phyloP scores from a whole-genome alignment of 2,113 vertebrate species.

The Lipotes vexillifer region DNA sequence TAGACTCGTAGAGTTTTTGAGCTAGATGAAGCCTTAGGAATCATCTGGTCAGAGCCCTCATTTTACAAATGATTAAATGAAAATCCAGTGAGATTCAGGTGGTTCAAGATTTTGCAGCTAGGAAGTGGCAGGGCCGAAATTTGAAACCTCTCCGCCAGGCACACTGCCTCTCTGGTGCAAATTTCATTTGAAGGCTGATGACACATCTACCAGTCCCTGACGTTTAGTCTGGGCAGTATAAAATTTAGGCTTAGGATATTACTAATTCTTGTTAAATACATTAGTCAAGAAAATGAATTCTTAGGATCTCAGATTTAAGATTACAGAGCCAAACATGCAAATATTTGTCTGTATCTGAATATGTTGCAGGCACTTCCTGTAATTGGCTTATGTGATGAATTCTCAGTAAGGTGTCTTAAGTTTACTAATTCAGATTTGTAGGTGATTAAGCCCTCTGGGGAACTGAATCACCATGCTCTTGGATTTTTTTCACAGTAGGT shows the following conservation, averaged over 20 bases:
- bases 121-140: background rate
- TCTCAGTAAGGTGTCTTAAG: background rate
- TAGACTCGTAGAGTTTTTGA: background rate
- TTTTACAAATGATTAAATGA: conserved; percentile 12
- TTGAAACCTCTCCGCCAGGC: background rate
- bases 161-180: background rate
- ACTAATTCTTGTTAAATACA: conserved; percentile 2
- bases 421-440: background rate
- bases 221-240: background rate
- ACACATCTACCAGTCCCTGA: background rate
- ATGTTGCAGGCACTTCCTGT: background rate
- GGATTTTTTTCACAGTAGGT: background rate
- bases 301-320: conserved; percentile 21
- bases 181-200: background rate
- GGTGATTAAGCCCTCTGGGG: background rate
- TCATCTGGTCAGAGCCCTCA: background rate
- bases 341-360: background rate
- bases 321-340: background rate
- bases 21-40: background rate
- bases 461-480: background rate
- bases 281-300: background rate
- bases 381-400: background rate
- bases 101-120: background rate
- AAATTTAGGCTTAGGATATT: background rate
- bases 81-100: background rate